A percentile compares a stretch with the other conserved stretches of the same genome.
phyloP scores from a whole-genome alignment of 1,140 invertebrate genomes.

The Conopomorpha cramerella region DNA sequence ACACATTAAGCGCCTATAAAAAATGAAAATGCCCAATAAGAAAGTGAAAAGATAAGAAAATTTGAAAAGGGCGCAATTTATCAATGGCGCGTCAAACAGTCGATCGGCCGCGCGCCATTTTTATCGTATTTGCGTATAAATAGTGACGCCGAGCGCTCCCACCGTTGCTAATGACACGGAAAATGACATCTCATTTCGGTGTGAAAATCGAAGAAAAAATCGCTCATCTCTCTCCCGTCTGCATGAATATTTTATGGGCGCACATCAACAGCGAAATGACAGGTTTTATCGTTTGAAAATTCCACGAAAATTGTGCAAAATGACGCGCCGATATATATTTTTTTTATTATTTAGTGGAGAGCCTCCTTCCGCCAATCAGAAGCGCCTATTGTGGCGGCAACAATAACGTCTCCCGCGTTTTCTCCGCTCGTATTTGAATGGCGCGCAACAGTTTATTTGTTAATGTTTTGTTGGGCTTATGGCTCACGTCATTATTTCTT shows the following conservation, averaged over 20 bases:
- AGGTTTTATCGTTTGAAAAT: slow-evolving; percentile 62
- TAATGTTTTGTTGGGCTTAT: slow-evolving; percentile 23
- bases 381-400: slow-evolving; percentile 50
- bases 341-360: slow-evolving; percentile 57
- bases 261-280: slow-evolving; percentile 58
- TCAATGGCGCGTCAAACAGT: slow-evolving; percentile 54
- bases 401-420: slow-evolving; percentile 34
- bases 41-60: slow-evolving; percentile 28
- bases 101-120: slow-evolving; percentile 52
- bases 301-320: slow-evolving; percentile 56
- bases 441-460: slow-evolving; percentile 48
- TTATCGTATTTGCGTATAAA: slow-evolving; percentile 60
- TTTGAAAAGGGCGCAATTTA: slow-evolving; percentile 52
- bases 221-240: slow-evolving; percentile 52
- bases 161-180: slow-evolving; percentile 60
- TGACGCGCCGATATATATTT: slow-evolving; percentile 58
- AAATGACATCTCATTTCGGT: slow-evolving; percentile 62
- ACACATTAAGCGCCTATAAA: slow-evolving; percentile 3
- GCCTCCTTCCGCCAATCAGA: slow-evolving; percentile 59
- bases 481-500: too few species aligned
- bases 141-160: slow-evolving; percentile 46
- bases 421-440: too few species aligned
- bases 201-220: slow-evolving; percentile 58
- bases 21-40: slow-evolving; percentile 16
- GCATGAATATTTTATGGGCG: slow-evolving; percentile 60